A percentile compares a stretch with the other conserved stretches of the same genome.
These are phyloP conservation scores for Drosophila lowei DNA, from an alignment of 1,140 invertebrate genomes.

Conservation along the genomic window DNA sequence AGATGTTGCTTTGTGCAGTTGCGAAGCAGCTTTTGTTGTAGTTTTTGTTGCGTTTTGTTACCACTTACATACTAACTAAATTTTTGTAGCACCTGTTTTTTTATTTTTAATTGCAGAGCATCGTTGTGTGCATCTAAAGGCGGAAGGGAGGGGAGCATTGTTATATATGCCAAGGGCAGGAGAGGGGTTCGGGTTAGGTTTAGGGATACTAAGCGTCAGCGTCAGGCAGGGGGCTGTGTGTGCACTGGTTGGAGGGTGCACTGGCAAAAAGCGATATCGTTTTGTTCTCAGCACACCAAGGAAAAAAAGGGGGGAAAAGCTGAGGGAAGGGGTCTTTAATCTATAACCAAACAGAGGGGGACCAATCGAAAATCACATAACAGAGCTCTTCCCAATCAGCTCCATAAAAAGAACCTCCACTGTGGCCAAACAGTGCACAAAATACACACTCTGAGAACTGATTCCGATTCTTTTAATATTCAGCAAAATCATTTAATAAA, in stretches of 20 bases:
- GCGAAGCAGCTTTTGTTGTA: constrained; percentile 52
- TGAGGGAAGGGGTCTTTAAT: not conserved
- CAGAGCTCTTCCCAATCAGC: too few relatives aligned
- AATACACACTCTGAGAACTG: too few relatives aligned
- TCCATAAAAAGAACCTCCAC: too few relatives aligned
- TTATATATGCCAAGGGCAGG: constrained; percentile 2
- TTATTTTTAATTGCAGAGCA: constrained; percentile 22
- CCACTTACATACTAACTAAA: constrained; percentile 51
- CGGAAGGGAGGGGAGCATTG: not conserved
- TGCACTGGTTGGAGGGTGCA: constrained; percentile 16
- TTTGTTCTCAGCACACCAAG: constrained; percentile 11
- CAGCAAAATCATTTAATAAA: too few relatives aligned
- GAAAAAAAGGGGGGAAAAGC: constrained; percentile 1
- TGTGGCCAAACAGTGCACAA: too few relatives aligned
- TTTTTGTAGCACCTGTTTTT: constrained; percentile 36
- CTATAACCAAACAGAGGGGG: too few relatives aligned
- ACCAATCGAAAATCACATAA: too few relatives aligned
- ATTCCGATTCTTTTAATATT: too few relatives aligned
- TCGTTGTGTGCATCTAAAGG: too few relatives aligned
- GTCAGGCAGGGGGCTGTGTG: constrained; percentile 31
- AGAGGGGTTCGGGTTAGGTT: constrained; percentile 1
- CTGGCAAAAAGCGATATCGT: constrained; percentile 29
- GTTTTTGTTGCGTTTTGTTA: constrained; percentile 12
- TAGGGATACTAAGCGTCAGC: constrained; percentile 21
- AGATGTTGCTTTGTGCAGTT: constrained; percentile 56